Base-by-base conservation (phyloP, 1,140 invertebrate genomes). In the Rhopalosiphum maidis region DNA sequence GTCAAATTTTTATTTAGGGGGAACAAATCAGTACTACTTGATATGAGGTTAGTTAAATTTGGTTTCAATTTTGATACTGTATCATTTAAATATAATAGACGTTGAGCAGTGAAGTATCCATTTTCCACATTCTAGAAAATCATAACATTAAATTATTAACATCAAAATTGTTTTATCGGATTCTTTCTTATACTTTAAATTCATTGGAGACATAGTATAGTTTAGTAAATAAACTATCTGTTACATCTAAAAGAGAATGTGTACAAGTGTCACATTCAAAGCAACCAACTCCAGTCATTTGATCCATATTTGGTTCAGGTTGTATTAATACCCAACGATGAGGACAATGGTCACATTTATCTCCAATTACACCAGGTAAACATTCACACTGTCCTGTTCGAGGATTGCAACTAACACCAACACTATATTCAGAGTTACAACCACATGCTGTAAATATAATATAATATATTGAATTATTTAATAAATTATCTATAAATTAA, bases 301-400 rank as follows among this genome's bases (percentile, higher is more conserved):
- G 77, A 41, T 93, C 91, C n/a, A 55, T 55, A 30, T 94, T 89
- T 21, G 97, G 95, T 8, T 54, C 91, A 5, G 82, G 91, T 25
- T 93, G 91, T 18, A 98, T 96, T 94, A 97, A 96, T 0, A 97
- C 96, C 97, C 97, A 98, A 94, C 98, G 96, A 94, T 97, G 96
- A 0, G 98, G 98, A 95, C 99, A 99, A 11, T 97, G 96, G 94
- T 99, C 98, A 95, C 99, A 99, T 94, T 98, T 98, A 94, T 98
- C 97, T 1, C 99, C 99, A 82, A 99, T 97, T 0, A 99, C 99
- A 30, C 99, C 99, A 0, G 98, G 98, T 43, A 99, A 95, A 96
- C 99, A 99, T 92, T 98, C 97, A 95, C 99, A 99, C 94, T 99
- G 98, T 0, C 99, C 99, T 5, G 97, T 99, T 22, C 96, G 94